Base-by-base conservation (phyloP, 2,888 invertebrate genomes). In the Argynnis bischoffii region DNA sequence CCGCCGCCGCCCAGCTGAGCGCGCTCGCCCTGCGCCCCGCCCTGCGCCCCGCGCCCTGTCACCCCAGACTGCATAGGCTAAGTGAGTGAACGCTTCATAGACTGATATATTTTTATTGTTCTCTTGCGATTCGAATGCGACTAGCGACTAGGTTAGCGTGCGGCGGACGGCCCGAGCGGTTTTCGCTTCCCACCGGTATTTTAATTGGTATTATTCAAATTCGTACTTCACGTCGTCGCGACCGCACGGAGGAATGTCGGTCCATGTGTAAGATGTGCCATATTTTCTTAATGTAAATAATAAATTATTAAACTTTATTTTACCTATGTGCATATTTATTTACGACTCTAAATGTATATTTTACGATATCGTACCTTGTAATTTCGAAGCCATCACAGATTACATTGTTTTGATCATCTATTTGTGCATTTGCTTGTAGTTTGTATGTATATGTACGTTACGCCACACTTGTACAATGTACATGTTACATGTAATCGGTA, bases 251-350 rank as follows among this genome's bases (percentile, higher is more conserved):
- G 66, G 61, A 63, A 60, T 66, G 67, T 72, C 89, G 90, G 88
- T 90, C 87, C 89, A 88, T 85, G 80, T 81, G 79, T 81, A 85
- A 88, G 90, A 90, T 91, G 92, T 92, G 92, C 92, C 92, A 92
- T 92, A 92, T 92, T 90, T 90, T 91, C 86, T 86, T 89, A 88
- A 84, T 92, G 91, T 92, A 92, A 92, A 92, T 92, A 92, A 78
- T 91, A 90, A 90, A 87, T 86, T 84, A 81, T 83, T 82, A 80
- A 87, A 83, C 88, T 82, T 79, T 85, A 87, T 81, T 88, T 86
- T 75, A 72, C 75, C 76, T 76, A 87, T 87, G 84, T 86, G 87
- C 87, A 89, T 92, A 91, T 91, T 91, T 92, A 92, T 91, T 91
- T 86, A 87, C 82, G 79, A 83, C 81, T 84, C 79, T 87, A 48